Evolutionary conservation across 1,140 invertebrate species (phyloP), one percentile per base, ranked within the genome.

Genomic region (Drosophila truncata): DNA sequence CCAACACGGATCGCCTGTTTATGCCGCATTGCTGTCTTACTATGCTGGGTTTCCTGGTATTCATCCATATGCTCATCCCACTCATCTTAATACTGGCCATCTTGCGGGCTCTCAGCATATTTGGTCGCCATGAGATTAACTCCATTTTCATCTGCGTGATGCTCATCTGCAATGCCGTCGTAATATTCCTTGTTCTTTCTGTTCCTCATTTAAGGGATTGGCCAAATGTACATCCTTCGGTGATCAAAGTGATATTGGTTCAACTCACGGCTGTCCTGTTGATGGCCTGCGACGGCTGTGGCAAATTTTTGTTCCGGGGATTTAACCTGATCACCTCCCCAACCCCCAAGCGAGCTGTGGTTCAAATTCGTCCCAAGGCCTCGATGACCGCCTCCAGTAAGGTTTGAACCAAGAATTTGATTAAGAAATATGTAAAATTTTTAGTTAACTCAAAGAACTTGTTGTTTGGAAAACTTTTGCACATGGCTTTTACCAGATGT

Each of bases 21-120:
- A 93, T 99, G 1, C 97, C 97, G 3, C 95, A 98, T 4, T 99
- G 98, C 92, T 97, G 96, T 67, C 97, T 98, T 1, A 97, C 98
- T 91, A 92, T 96, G n/a, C 99, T 99, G 95, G 96, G 95, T 27
- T 92, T 94, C 6, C 93, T 99, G 1, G 96, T 99, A 78, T 82
- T 99, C 11, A 91, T 97, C 25, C 99, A 99, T 94, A 96, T 98
- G 29, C 91, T 97, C 1, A 95, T 98, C 52, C 98, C 98, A 6
- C 96, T 99, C 75, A 92, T 99, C 16, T 93, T 97, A 50, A 96
- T 98, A 50, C 54, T 91, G n/a, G 54, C 67, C 39, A 79, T 63
- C 59, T 64, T 91, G 18, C 78, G 44, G 18, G 80, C 75, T 0
- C 61, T 78, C 11, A 65, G 79, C n/a, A 13, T 9, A 5, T 76